Conservation (phyloP, 1,140 invertebrate species). For the Drosophila asahinai region DNA sequence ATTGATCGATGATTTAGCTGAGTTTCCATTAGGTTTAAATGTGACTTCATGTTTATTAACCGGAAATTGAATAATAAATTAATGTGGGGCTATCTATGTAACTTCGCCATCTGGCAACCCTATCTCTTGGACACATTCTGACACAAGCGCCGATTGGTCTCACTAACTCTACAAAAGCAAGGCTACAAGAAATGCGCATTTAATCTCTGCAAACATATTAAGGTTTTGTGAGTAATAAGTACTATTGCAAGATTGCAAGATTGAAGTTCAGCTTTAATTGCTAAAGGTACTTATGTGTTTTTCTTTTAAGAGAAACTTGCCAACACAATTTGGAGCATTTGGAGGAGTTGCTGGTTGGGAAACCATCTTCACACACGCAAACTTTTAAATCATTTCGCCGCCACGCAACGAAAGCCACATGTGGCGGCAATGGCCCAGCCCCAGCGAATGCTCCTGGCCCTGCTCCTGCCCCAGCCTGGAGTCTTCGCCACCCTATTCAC, state of each 20-base stretch:
- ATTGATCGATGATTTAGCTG: conserved; percentile 12
- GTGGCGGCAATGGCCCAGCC: neutral
- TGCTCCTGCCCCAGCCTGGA: neutral
- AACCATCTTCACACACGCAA: conserved; percentile 51
- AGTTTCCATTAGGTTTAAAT: neutral
- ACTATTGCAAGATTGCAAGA: neutral
- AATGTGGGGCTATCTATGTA: neutral
- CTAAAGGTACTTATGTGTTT: neutral
- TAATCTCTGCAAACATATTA: neutral
- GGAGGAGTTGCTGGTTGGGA: neutral
- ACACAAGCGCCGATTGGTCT: no score
- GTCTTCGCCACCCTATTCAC: conserved; percentile 25
- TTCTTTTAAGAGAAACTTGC: neutral
- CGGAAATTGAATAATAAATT: neutral
- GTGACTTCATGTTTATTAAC: neutral
- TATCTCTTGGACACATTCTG: no score
- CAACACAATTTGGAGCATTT: neutral
- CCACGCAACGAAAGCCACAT: conserved; percentile 58
- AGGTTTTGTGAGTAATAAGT: no score
- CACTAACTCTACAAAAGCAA: no score
- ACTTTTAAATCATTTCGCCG: conserved; percentile 67
- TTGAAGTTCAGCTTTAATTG: conserved; percentile 6
- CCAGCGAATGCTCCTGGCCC: neutral
- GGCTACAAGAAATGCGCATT: no score
- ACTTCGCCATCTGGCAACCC: no score